Conservation (phyloP, 2,888 invertebrate genomes). For the Ormyrus nitidulus region DNA sequence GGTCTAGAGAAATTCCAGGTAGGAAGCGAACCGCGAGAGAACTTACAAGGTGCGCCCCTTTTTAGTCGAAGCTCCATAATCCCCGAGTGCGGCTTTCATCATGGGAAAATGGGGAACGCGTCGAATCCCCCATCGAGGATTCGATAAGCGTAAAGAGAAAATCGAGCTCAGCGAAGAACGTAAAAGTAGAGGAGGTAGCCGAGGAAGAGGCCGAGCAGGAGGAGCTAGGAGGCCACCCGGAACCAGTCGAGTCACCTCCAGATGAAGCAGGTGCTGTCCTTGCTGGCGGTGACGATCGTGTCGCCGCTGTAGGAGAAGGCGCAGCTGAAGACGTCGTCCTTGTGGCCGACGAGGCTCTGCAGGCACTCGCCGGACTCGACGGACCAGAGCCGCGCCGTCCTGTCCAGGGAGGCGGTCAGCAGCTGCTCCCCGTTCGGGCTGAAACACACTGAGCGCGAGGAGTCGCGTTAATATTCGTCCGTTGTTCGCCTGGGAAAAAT, state of each 20-base stretch:
- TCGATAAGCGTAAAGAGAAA: no score
- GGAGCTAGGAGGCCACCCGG: conserved; percentile 70
- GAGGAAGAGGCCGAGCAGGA: conserved; percentile 63
- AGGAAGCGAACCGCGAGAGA: not conserved
- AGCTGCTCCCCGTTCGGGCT: conserved; percentile 86
- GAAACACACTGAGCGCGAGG: conserved; percentile 81
- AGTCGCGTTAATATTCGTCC: not conserved
- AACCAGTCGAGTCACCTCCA: conserved; percentile 88
- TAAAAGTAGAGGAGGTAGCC: conserved; percentile 66
- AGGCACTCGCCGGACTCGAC: conserved; percentile 81
- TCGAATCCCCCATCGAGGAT: not conserved
- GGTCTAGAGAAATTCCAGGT: conserved; percentile 20
- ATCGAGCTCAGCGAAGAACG: conserved; percentile 52
- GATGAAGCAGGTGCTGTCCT: conserved; percentile 88
- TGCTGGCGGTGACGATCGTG: conserved; percentile 87
- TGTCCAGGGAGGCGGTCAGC: conserved; percentile 86
- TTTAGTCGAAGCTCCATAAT: not conserved
- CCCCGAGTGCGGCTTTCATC: not conserved
- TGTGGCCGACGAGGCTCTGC: conserved; percentile 86
- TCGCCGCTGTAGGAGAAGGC: conserved; percentile 88
- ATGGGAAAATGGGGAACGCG: conserved; percentile 3
- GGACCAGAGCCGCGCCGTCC: conserved; percentile 86
- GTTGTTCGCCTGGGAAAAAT: not conserved
- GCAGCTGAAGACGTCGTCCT: conserved; percentile 89
- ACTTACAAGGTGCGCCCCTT: not conserved